Percentiles rank a stretch among this genome's conserved stretches.
phyloP scores from a whole-genome alignment of 2,888 invertebrate species.

The Metalampra italica region DNA sequence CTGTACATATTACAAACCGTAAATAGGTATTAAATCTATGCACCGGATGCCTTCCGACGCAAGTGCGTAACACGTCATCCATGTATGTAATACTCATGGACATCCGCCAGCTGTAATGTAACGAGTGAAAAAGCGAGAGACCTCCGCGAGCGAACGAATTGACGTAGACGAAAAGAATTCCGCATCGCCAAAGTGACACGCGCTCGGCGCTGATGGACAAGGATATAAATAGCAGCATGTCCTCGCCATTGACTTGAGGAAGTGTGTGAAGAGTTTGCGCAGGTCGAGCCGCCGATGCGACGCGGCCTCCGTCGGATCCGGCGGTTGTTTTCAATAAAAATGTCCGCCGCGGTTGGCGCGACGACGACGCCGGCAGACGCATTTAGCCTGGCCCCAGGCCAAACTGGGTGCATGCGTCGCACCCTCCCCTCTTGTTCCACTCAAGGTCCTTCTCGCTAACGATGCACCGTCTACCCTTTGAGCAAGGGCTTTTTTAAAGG shows the following conservation, averaged over 20 bases:
- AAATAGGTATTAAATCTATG: too few species aligned
- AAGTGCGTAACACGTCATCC: constrained; percentile 28
- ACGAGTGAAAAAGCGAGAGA: constrained; percentile 19
- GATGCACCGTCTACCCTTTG: constrained; percentile 33
- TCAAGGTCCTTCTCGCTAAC: constrained; percentile 60
- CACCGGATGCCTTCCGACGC: constrained; percentile 22
- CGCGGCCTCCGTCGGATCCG: constrained; percentile 57
- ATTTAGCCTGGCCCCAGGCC: constrained; percentile 70
- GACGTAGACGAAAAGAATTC: constrained; percentile 40
- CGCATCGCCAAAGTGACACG: constrained; percentile 25
- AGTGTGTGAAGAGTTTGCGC: constrained; percentile 65
- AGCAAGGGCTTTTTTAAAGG: constrained; percentile 14
- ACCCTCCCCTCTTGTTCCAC: constrained; percentile 43
- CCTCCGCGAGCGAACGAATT: constrained; percentile 15
- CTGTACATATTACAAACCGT: too few species aligned
- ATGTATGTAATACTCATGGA: constrained; percentile 28
- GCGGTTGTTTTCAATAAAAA: constrained; percentile 75
- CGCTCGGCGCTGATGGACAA: constrained; percentile 46
- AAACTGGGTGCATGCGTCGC: constrained; percentile 63
- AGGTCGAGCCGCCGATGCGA: constrained; percentile 53
- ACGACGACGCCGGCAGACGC: constrained; percentile 56
- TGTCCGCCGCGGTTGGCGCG: constrained; percentile 65
- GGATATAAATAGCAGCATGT: constrained; percentile 60
- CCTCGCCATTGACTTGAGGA: constrained; percentile 76
- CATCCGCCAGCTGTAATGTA: constrained; percentile 37